Evolutionary conservation across 2,113 vertebrate species (phyloP).

Genomic region (Myanophis thanlyinensis): DNA sequence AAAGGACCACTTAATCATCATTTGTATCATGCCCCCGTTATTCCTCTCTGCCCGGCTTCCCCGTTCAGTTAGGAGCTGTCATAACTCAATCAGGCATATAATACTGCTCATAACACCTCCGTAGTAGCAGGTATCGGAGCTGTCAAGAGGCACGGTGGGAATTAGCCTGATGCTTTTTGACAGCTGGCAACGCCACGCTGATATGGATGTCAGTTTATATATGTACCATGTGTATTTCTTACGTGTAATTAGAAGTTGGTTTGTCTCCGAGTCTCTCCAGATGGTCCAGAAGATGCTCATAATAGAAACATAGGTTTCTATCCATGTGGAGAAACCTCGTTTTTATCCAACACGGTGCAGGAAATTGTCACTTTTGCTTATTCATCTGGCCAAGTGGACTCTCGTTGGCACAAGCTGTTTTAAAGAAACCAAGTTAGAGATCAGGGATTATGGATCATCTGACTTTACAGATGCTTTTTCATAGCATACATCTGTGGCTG

Average conservation of each 20-base stretch:
- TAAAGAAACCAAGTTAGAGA: slow-evolving; percentile 14
- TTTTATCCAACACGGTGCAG: slow-evolving; percentile 62
- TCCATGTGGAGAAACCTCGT: slow-evolving; percentile 48
- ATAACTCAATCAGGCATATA: slow-evolving; percentile 99
- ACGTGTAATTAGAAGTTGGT: slow-evolving; percentile 70
- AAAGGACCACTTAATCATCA: slow-evolving; percentile 99
- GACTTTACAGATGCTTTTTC: slow-evolving; percentile 21
- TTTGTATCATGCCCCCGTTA: slow-evolving; percentile 89
- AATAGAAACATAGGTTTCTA: slow-evolving; percentile 72
- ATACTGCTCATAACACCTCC: slow-evolving; percentile 73
- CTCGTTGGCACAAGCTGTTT: slow-evolving; percentile 39
- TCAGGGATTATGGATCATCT: not conserved
- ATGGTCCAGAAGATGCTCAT: slow-evolving; percentile 62
- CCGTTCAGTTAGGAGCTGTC: slow-evolving; percentile 91
- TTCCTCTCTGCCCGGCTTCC: slow-evolving; percentile 78
- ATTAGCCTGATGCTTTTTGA: slow-evolving; percentile 84
- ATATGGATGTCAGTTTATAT: slow-evolving; percentile 86
- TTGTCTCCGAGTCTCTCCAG: slow-evolving; percentile 67
- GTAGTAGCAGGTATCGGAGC: slow-evolving; percentile 73
- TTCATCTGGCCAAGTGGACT: slow-evolving; percentile 39
- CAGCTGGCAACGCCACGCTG: slow-evolving; percentile 79
- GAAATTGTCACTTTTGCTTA: slow-evolving; percentile 70
- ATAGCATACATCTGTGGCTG: not conserved
- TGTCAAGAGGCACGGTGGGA: slow-evolving; percentile 82
- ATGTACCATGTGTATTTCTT: slow-evolving; percentile 75